Conservation (phyloP, 2,113 vertebrate species). For the Egretta garzetta region DNA sequence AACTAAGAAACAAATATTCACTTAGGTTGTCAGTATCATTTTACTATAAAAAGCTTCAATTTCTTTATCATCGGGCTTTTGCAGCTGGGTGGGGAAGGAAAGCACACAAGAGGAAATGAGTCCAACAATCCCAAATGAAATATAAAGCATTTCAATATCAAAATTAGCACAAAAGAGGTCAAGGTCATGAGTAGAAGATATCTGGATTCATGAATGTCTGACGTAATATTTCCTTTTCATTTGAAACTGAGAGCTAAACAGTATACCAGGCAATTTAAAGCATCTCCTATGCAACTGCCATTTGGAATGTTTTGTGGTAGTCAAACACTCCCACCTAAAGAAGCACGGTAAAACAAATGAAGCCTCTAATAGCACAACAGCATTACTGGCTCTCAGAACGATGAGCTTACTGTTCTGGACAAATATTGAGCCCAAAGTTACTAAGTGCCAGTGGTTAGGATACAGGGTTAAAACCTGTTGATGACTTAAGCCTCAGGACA, state of each 20-base stretch:
- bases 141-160: constrained; percentile 16
- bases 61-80: neutral
- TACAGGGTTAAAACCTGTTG: neutral
- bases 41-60: neutral
- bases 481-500: neutral
- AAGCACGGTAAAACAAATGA: neutral
- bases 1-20: neutral
- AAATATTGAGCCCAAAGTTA: neutral
- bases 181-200: neutral
- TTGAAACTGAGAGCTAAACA: neutral
- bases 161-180: constrained; percentile 45
- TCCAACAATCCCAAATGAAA: constrained; percentile 13
- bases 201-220: neutral
- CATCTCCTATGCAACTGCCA: neutral
- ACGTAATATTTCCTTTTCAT: neutral
- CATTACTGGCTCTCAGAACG: neutral
- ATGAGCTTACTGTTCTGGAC: neutral
- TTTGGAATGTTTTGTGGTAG: neutral
- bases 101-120: constrained; percentile 28
- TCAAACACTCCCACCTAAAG: constrained; percentile 31
- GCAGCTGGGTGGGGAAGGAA: constrained; percentile 26
- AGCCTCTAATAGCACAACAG: neutral
- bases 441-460: neutral
- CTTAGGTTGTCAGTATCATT: neutral
- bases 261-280: neutral